Conservation (phyloP, 2,888 invertebrate genomes). For the Clanis bilineata region DNA sequence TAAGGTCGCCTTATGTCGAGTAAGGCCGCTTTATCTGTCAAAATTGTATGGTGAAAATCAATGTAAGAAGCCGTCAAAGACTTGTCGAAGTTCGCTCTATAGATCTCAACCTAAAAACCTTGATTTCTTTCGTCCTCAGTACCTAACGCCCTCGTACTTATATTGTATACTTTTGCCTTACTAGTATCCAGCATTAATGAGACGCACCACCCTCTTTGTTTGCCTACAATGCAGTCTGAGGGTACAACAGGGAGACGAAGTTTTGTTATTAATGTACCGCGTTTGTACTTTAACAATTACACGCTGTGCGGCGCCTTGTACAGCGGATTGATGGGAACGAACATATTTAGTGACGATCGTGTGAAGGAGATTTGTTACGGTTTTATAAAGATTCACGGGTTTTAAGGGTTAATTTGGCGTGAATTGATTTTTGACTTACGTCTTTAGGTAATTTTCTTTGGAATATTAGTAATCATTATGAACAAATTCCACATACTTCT, state of each 20-base stretch:
- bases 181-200: constrained; percentile 44
- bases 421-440: neutral
- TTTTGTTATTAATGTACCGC: constrained; percentile 33
- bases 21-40: too few relatives aligned
- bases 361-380: neutral
- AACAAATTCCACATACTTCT: too few relatives aligned
- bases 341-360: neutral
- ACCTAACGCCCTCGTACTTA: neutral
- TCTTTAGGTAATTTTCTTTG: too few relatives aligned
- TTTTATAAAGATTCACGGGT: neutral
- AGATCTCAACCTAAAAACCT: neutral
- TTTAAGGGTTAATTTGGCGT: neutral
- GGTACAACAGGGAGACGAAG: constrained; percentile 43
- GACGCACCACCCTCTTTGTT: constrained; percentile 49
- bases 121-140: neutral
- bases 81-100: too few relatives aligned
- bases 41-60: too few relatives aligned
- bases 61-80: too few relatives aligned
- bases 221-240: constrained; percentile 53
- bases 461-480: neutral
- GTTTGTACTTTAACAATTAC: constrained; percentile 6
- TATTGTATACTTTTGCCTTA: constrained; percentile 16
- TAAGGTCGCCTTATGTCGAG: too few relatives aligned
- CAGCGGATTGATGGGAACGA: constrained; percentile 30
- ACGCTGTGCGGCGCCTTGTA: constrained; percentile 1